Base-by-base conservation (phyloP, 2,888 invertebrate species). In the Cenopis cana region DNA sequence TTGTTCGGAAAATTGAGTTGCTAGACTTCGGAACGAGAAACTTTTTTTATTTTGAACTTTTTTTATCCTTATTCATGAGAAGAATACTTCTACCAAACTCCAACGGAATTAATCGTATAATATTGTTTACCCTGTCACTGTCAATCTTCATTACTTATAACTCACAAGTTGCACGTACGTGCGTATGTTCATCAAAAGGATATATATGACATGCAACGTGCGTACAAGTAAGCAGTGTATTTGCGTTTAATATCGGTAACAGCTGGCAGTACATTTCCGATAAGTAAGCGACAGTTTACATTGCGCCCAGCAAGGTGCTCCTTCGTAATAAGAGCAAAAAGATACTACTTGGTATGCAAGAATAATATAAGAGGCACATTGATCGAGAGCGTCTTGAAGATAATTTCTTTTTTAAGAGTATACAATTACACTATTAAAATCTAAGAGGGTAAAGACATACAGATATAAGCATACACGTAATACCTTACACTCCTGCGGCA, bases 261-360 rank as follows among this genome's bases (percentile, higher is more conserved):
- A 80, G 79, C 78, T 81, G 82, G 61, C 60, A 61, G 68, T 74
- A 74, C 79, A 81, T 80, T 82, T 79, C 76, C 70, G 76, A 80
- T 77, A 75, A 73, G 54, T 68, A 33, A 24, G 68, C 17, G 64
- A 62, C 36, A 56, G 49, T 74, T 72, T 71, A 65, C 55, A 62
- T 69, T 49, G 59, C 50, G 56, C 33, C 57, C 55, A 66, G 66
- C 71, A 69, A 73, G 66, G 70, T 74, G 70, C 38, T 50, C 57
- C 52, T 69, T 71, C 65, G 69, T 73, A 73, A 74, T 69, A 61
- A 56, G 67, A 69, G 50, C 64, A 52, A 73, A n/a, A 61, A 38
- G 18, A 17, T 59, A 41, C 18, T 57, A 55, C 41, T 41, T 17
- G 10, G 20, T 60, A 60, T 46, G n/a, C n/a, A 20, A 46, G 24